phyloP scores from a whole-genome alignment of 2,113 vertebrate genomes.

The Sminthopsis crassicaudata region DNA sequence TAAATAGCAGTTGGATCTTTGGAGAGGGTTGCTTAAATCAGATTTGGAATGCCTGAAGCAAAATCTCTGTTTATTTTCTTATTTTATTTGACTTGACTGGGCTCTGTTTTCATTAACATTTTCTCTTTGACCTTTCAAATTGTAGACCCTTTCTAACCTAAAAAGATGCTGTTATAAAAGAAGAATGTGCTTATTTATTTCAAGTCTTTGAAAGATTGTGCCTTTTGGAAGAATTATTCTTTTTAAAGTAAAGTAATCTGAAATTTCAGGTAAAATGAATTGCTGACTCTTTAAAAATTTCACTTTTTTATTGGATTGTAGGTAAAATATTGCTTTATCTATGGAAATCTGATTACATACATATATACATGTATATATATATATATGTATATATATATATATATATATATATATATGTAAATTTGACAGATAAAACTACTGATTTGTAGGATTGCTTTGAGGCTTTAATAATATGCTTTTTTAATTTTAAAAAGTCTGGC shows the following conservation, averaged over 20 bases:
- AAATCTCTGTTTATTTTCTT: conserved; percentile 83
- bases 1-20: conserved; percentile 85
- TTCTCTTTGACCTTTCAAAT: conserved; percentile 81
- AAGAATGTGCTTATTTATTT: conserved; percentile 60
- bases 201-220: conserved; percentile 42
- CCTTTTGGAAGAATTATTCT: conserved; percentile 42
- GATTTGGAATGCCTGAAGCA: conserved; percentile 80
- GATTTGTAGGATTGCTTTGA: conserved; percentile 6
- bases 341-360: not conserved
- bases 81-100: conserved; percentile 82
- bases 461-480: not conserved
- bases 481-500: conserved; percentile 44
- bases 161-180: conserved; percentile 52
- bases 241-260: conserved; percentile 50
- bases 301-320: conserved; percentile 7
- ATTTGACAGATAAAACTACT: conserved; percentile 24
- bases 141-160: conserved; percentile 73
- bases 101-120: conserved; percentile 85
- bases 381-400: not conserved
- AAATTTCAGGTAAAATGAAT: conserved; percentile 53
- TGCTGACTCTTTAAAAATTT: not conserved
- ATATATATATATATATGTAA: not conserved
- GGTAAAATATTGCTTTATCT: not conserved
- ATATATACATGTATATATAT: not conserved
- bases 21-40: conserved; percentile 82